Conservation (phyloP, 1,140 invertebrate species). For the Calephelis nemesis region DNA sequence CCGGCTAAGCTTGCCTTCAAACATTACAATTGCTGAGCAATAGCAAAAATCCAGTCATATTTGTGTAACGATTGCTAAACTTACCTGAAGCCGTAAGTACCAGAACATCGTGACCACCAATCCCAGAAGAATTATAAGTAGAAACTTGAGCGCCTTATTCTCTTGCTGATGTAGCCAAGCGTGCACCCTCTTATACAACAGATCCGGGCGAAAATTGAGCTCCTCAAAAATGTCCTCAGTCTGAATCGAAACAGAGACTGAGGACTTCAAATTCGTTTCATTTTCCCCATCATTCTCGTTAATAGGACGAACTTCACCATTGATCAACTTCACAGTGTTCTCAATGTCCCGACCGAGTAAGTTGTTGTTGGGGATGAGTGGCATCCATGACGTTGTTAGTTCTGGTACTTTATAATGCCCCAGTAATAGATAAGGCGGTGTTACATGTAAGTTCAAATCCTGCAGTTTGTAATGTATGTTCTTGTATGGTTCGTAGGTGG, state of each 20-base stretch:
- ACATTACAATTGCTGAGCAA: no score
- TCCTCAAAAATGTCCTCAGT: slow-evolving; percentile 64
- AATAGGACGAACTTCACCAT: slow-evolving; percentile 55
- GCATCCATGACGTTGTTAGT: slow-evolving; percentile 67
- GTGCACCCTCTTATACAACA: slow-evolving; percentile 70
- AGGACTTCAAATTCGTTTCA: slow-evolving; percentile 66
- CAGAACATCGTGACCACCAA: slow-evolving; percentile 85
- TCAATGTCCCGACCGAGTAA: slow-evolving; percentile 40
- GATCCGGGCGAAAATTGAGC: slow-evolving; percentile 54
- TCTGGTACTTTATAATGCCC: slow-evolving; percentile 92
- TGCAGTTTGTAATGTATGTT: slow-evolving; percentile 75
- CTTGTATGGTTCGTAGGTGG: slow-evolving; percentile 67
- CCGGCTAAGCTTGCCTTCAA: no score
- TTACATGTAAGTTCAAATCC: slow-evolving; percentile 63
- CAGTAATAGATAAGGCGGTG: slow-evolving; percentile 76
- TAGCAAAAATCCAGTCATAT: background rate
- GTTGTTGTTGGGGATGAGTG: slow-evolving; percentile 55
- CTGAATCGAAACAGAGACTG: slow-evolving; percentile 70
- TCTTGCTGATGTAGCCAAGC: slow-evolving; percentile 84
- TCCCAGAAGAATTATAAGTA: slow-evolving; percentile 82
- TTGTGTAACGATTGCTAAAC: slow-evolving; percentile 14
- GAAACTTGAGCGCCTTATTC: slow-evolving; percentile 84
- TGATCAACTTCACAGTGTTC: slow-evolving; percentile 58
- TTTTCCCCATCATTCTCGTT: slow-evolving; percentile 62
- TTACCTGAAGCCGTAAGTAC: slow-evolving; percentile 83